A percentile compares a stretch with the other conserved stretches of the same genome.
Evolutionary conservation across 2,888 invertebrate species (phyloP).

Genomic region (Ganaspis brasiliensis): DNA sequence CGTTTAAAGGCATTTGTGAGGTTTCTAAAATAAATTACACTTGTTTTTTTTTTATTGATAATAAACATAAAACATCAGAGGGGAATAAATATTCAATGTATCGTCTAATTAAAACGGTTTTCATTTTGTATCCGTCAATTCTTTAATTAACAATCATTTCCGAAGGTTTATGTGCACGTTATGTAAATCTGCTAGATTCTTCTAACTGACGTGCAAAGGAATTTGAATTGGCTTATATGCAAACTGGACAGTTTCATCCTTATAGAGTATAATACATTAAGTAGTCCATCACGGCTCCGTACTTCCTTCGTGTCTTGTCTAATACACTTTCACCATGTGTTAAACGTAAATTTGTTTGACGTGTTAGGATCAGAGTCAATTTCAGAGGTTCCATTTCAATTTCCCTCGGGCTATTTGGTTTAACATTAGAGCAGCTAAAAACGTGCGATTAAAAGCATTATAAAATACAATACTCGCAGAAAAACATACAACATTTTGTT

Average conservation of each 20-base stretch:
- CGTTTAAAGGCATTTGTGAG: background rate
- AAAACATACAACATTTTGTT: too few species aligned
- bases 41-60: slow-evolving; percentile 18
- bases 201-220: background rate
- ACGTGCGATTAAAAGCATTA: slow-evolving; percentile 44
- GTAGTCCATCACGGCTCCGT: slow-evolving; percentile 37
- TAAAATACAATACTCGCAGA: slow-evolving; percentile 48
- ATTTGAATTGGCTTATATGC: slow-evolving; percentile 16
- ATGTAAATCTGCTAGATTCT: slow-evolving; percentile 1
- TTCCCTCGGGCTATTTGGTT: slow-evolving; percentile 1
- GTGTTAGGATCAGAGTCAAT: slow-evolving; percentile 42
- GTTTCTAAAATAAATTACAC: slow-evolving; percentile 14
- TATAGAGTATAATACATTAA: slow-evolving; percentile 30
- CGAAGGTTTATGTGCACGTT: background rate
- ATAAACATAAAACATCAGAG: slow-evolving; percentile 1
- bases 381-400: slow-evolving; percentile 44
- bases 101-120: background rate
- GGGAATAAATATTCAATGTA: slow-evolving; percentile 3
- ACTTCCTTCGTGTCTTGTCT: slow-evolving; percentile 42
- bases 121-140: background rate
- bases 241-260: slow-evolving; percentile 8
- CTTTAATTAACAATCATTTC: background rate
- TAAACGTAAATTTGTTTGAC: slow-evolving; percentile 47
- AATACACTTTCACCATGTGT: slow-evolving; percentile 48
- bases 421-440: background rate